Percentiles rank a stretch among this genome's conserved stretches.
phyloP scores from a whole-genome alignment of 2,888 invertebrate genomes.

The Parnassius glacialis region DNA sequence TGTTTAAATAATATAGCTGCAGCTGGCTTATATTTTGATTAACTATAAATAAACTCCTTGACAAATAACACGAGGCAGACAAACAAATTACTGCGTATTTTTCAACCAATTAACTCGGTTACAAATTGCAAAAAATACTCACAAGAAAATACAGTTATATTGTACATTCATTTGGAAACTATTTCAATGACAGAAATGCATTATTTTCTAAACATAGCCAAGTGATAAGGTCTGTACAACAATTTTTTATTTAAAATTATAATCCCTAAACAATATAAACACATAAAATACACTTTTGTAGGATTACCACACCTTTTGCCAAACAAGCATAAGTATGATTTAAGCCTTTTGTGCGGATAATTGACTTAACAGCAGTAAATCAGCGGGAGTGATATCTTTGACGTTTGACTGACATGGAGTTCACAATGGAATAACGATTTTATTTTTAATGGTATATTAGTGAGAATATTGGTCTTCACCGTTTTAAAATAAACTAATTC shows the following conservation, averaged over 20 bases:
- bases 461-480: not conserved
- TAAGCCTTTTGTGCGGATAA: conserved; percentile 55
- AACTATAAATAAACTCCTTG: conserved; percentile 1
- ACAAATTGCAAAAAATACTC: conserved; percentile 1
- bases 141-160: not conserved
- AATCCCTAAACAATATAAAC: conserved; percentile 40
- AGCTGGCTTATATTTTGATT: not conserved
- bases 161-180: not conserved
- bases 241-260: conserved; percentile 10
- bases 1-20: no score
- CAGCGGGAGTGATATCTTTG: conserved; percentile 50
- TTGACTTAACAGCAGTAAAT: conserved; percentile 47
- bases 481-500: not conserved
- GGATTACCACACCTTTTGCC: conserved; percentile 43
- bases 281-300: conserved; percentile 36
- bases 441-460: conserved; percentile 1
- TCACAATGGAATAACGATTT: conserved; percentile 35
- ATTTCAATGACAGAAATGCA: not conserved
- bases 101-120: not conserved
- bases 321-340: conserved; percentile 52
- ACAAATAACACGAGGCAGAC: not conserved
- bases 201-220: not conserved
- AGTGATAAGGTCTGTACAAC: conserved; percentile 15
- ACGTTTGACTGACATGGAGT: conserved; percentile 30
- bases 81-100: conserved; percentile 10